phyloP scores from a whole-genome alignment of 2,113 vertebrate genomes.

The Prochilodus magdalenae region DNA sequence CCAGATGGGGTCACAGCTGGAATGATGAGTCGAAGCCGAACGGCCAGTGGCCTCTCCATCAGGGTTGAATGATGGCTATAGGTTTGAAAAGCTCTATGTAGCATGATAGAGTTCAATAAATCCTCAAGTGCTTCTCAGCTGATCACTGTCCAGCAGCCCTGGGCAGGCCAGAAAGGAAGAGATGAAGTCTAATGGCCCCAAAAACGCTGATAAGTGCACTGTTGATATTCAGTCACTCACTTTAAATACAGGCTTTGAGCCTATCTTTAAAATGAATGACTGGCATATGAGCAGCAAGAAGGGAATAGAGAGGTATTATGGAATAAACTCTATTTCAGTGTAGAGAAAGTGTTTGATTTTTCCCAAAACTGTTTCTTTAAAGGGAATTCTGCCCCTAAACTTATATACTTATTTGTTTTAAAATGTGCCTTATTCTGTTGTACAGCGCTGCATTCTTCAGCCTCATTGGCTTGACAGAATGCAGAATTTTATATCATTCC shows the following conservation, averaged over 20 bases:
- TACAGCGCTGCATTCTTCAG: too few relatives aligned
- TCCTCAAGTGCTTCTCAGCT: not conserved
- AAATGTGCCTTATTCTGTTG: too few relatives aligned
- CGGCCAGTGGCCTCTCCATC: conserved; percentile 18
- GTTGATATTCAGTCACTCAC: not conserved
- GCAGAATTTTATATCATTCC: too few relatives aligned
- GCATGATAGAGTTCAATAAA: conserved; percentile 32
- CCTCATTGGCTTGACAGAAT: too few relatives aligned
- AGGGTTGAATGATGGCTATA: conserved; percentile 55
- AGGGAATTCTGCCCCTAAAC: too few relatives aligned
- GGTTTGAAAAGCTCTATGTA: conserved; percentile 9
- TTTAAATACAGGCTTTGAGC: not conserved
- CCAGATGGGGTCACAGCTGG: conserved; percentile 70
- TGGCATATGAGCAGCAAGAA: not conserved
- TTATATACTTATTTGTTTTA: too few relatives aligned
- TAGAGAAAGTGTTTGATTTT: too few relatives aligned
- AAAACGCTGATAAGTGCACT: not conserved
- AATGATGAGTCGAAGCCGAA: conserved; percentile 44
- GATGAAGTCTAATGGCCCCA: not conserved
- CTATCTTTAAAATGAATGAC: not conserved
- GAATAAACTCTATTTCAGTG: not conserved
- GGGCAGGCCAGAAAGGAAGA: not conserved
- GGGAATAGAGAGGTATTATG: not conserved
- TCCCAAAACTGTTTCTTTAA: too few relatives aligned
- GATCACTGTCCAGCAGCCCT: conserved; percentile 1